These are phyloP conservation scores for Raillietiella orientalis DNA, from an alignment of 2,888 invertebrate genomes.

Conservation along the genomic window DNA sequence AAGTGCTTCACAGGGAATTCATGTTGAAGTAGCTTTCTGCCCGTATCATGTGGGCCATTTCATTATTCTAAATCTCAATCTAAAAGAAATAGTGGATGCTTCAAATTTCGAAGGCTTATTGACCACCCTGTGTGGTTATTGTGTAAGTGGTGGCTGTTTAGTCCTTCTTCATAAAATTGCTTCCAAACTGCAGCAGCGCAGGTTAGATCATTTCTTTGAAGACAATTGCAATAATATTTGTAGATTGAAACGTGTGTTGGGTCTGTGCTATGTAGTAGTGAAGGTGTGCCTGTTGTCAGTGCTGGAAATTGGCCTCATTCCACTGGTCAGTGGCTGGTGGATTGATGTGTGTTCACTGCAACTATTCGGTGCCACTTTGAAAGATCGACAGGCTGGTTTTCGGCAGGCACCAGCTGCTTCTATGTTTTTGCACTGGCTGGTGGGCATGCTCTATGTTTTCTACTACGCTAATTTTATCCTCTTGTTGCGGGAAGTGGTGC, in stretches of 20 bases:
- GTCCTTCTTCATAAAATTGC: constrained; percentile 56
- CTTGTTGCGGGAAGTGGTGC: constrained; percentile 58
- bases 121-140: constrained; percentile 74
- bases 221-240: too few relatives aligned
- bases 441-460: constrained; percentile 94
- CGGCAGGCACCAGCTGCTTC: constrained; percentile 76
- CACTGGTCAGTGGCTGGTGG: constrained; percentile 96
- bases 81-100: constrained; percentile 29
- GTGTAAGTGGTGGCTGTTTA: constrained; percentile 47
- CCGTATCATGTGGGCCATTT: constrained; percentile 82
- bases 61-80: constrained; percentile 33
- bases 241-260: constrained; percentile 48
- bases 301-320: constrained; percentile 86
- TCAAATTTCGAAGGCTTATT: constrained; percentile 72
- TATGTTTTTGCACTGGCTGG: constrained; percentile 94
- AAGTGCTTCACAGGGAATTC: background rate
- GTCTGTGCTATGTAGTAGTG: constrained; percentile 65
- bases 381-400: constrained; percentile 55
- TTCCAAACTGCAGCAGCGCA: constrained; percentile 36
- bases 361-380: constrained; percentile 58
- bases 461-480: constrained; percentile 93
- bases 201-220: constrained; percentile 11
- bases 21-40: constrained; percentile 32
- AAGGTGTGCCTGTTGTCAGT: constrained; percentile 75
- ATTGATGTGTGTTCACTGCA: constrained; percentile 83